A percentile compares a stretch with the other conserved stretches of the same genome.
Conservation (phyloP, 1,140 invertebrate genomes). For the Drosophila erecta region DNA sequence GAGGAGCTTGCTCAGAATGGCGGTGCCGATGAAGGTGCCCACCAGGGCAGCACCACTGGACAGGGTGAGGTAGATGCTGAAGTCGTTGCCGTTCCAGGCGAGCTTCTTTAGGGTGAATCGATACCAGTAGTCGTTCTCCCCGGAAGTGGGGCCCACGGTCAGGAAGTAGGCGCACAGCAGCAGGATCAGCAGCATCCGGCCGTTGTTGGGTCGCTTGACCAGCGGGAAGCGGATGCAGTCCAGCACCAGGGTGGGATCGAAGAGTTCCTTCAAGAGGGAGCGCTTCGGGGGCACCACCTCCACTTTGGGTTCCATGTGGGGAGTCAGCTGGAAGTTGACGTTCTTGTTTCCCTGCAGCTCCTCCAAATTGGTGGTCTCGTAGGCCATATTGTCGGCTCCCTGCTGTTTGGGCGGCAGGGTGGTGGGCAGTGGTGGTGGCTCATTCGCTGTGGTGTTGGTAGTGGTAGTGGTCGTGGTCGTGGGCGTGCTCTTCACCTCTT, state of each 20-base stretch:
- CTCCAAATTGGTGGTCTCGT: constrained; percentile 64
- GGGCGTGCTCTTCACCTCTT: constrained; percentile 66
- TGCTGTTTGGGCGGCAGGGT: constrained; percentile 32
- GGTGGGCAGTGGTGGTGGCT: constrained; percentile 38
- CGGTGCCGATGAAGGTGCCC: constrained; percentile 81
- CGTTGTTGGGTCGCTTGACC: constrained; percentile 71
- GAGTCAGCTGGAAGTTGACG: constrained; percentile 68
- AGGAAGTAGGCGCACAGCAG: constrained; percentile 75
- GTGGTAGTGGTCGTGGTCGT: constrained; percentile 24
- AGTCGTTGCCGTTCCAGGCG: constrained; percentile 82
- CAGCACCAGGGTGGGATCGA: constrained; percentile 77
- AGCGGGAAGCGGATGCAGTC: constrained; percentile 74
- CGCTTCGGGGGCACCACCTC: constrained; percentile 39
- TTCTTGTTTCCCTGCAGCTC: constrained; percentile 70
- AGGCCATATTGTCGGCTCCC: constrained; percentile 74
- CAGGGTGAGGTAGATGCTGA: constrained; percentile 71
- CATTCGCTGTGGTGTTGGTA: constrained; percentile 3
- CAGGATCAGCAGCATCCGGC: constrained; percentile 67
- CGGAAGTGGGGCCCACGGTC: constrained; percentile 68
- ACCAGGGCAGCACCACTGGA: constrained; percentile 57
- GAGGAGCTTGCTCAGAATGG: constrained; percentile 76
- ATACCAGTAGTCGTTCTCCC: constrained; percentile 80
- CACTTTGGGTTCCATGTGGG: constrained; percentile 60
- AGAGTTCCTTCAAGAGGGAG: constrained; percentile 67
- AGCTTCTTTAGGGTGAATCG: constrained; percentile 75